phyloP scores from a whole-genome alignment of 1,140 invertebrate species.

The Holcopasites calliopsidis region DNA sequence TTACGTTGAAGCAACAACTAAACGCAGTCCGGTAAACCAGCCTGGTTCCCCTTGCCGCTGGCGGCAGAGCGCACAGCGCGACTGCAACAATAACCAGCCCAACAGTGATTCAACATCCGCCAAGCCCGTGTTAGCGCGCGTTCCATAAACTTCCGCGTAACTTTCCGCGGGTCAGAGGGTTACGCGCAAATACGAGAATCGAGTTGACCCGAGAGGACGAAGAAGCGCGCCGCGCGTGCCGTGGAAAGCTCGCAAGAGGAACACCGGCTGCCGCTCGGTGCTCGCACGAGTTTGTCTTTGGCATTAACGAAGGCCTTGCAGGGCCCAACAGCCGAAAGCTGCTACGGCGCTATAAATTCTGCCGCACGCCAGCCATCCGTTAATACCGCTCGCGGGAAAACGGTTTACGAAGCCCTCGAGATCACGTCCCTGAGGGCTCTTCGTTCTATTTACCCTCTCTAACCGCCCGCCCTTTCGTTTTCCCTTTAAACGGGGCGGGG shows the following conservation, averaged over 20 bases:
- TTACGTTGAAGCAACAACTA: no score
- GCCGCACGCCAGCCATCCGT: slow-evolving; percentile 56
- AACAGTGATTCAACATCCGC: slow-evolving; percentile 32
- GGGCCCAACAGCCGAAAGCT: no score
- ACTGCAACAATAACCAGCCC: slow-evolving; percentile 1
- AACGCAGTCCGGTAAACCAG: no score
- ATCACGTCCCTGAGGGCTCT: slow-evolving; percentile 60
- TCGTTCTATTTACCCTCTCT: slow-evolving; percentile 63
- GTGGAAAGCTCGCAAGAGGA: slow-evolving; percentile 18
- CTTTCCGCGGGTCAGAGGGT: not conserved
- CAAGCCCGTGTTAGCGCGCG: slow-evolving; percentile 30
- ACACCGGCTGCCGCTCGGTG: no score
- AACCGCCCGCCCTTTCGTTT: not conserved
- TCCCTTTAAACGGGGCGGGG: not conserved
- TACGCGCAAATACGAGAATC: slow-evolving; percentile 50
- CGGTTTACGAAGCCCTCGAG: slow-evolving; percentile 70
- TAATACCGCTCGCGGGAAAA: slow-evolving; percentile 73
- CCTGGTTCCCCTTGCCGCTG: no score
- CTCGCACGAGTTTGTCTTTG: slow-evolving; percentile 73
- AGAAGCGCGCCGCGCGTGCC: slow-evolving; percentile 44
- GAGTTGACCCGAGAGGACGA: slow-evolving; percentile 51
- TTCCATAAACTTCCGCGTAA: slow-evolving; percentile 53
- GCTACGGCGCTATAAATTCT: slow-evolving; percentile 71
- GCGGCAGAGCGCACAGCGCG: no score
- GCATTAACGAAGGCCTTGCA: slow-evolving; percentile 68